Evolutionary conservation across 2,113 vertebrate species (phyloP), one percentile per base, ranked within the genome.

Genomic region (Edolisoma coerulescens): DNA sequence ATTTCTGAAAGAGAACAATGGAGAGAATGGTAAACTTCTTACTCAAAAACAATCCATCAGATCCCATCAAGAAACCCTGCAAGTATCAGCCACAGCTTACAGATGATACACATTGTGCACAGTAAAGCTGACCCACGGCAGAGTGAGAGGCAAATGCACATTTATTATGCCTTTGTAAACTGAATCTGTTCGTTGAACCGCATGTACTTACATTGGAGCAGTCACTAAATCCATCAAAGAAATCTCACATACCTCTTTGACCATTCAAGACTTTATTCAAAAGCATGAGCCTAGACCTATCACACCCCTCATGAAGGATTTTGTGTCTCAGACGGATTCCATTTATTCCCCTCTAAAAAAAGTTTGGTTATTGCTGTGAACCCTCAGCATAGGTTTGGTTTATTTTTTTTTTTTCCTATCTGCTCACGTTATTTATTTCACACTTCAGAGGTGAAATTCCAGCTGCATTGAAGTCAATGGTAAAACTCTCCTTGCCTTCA

Each of bases 1-100:
- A 91, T 99, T 99, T 97, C 99, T 99, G 90, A 67, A 97, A 96
- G 93, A 91, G 93, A 97, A 94, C 95, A 96, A 87, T 77, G 39
- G 32, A 95, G 71, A 94, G 67, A 94, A 86, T 9, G 7, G 57
- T 95, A 88, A 97, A 67, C 50, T 50, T 94, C 84, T 81, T 16
- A 60, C 26, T 76, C 75, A 80, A 77, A 85, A 84, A 52, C 20
- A 70, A 94, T 90, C 78, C 50, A 82, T 92, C 61, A 91, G 59
- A 88, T 93, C 59, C 57, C 76, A 94, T 80, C 79, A 73, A 74
- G 30, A 80, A 76, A 70, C 22, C 57, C 91, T 64, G 53, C 63
- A 93, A 93, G 82, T 63, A 92, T 60, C 45, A 70, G 67, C 39
- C 64, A 56, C 35, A 17, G 54, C 82, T 92, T 74, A 93, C 16